phyloP scores from a whole-genome alignment of 2,113 vertebrate genomes.

The Oxygymnocypris stewartii region DNA sequence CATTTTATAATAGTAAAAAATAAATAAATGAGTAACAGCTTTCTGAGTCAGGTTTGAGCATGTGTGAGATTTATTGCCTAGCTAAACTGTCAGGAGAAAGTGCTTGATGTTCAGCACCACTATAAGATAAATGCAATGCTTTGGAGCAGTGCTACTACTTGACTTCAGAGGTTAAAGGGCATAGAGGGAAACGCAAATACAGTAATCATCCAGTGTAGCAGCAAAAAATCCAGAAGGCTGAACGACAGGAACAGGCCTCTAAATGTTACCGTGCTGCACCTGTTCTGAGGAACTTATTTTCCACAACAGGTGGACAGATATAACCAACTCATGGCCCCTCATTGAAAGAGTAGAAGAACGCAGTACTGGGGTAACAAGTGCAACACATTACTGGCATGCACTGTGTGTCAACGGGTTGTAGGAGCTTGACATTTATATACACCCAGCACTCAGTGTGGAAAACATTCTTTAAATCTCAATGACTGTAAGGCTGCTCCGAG shows the following conservation, averaged over 20 bases:
- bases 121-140: background rate
- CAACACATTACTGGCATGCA: constrained; percentile 59
- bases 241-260: constrained; percentile 39
- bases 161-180: constrained; percentile 55
- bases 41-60: no score
- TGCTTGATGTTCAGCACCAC: background rate
- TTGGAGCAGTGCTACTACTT: background rate
- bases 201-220: background rate
- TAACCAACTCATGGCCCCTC: constrained; percentile 11
- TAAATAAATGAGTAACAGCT: no score
- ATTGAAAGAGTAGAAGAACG: constrained; percentile 16
- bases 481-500: constrained; percentile 54
- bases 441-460: constrained; percentile 61
- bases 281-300: constrained; percentile 55
- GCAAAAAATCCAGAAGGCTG: background rate
- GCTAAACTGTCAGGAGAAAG: constrained; percentile 1
- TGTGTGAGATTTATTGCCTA: no score
- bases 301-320: constrained; percentile 66
- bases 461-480: constrained; percentile 62
- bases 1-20: background rate
- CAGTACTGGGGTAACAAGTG: constrained; percentile 59
- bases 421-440: constrained; percentile 53
- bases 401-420: constrained; percentile 55
- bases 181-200: constrained; percentile 35
- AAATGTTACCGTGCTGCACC: constrained; percentile 65